Evolutionary conservation across 1,140 invertebrate genomes (phyloP).

Genomic region (Cydia pomonella): DNA sequence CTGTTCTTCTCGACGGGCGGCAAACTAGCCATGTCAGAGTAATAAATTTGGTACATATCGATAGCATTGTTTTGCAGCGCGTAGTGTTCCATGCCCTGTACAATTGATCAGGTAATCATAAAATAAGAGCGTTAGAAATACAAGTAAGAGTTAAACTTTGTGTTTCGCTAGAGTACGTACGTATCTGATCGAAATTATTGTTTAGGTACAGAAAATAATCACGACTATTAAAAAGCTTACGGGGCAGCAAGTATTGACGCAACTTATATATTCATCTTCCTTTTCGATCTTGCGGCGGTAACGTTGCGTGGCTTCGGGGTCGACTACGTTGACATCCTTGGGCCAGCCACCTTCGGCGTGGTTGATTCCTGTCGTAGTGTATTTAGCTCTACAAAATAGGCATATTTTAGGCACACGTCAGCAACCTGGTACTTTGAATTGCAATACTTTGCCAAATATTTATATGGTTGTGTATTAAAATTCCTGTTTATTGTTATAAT

Average conservation of each 20-base stretch:
- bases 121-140: neutral
- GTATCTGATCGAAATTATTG: neutral
- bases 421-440: neutral
- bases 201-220: neutral
- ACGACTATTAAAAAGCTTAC: constrained; percentile 46
- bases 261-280: constrained; percentile 94
- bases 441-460: too few species aligned
- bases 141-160: neutral
- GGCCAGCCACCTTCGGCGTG: constrained; percentile 98
- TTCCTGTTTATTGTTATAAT: too few species aligned
- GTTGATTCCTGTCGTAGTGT: constrained; percentile 88
- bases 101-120: neutral
- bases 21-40: constrained; percentile 83
- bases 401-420: neutral
- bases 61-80: constrained; percentile 96
- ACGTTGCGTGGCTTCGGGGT: constrained; percentile 92
- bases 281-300: constrained; percentile 97
- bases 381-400: constrained; percentile 84
- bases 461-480: too few species aligned
- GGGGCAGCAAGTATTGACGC: constrained; percentile 86
- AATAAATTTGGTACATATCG: constrained; percentile 95
- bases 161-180: too few species aligned
- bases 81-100: constrained; percentile 91
- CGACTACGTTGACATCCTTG: constrained; percentile 93
- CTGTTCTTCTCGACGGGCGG: constrained; percentile 84